phyloP scores from a whole-genome alignment of 2,113 vertebrate species.

The Leucopsar rothschildi region DNA sequence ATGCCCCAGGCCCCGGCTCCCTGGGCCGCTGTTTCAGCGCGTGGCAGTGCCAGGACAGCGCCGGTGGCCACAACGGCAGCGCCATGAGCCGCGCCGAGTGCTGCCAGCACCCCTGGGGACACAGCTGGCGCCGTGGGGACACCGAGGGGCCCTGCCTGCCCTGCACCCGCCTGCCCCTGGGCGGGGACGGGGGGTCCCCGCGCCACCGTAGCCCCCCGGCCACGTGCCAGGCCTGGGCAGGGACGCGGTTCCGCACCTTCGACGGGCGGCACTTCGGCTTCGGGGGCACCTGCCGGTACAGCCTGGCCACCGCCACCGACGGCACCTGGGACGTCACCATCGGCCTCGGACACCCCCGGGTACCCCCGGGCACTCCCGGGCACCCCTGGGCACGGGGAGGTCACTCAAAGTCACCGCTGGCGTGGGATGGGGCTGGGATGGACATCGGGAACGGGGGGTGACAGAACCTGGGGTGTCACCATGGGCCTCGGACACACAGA shows the following conservation, averaged over 20 bases:
- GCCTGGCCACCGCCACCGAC: slow-evolving; percentile 76
- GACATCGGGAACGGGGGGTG: accelerated
- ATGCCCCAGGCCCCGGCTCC: slow-evolving; percentile 18
- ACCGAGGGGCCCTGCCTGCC: slow-evolving; percentile 43
- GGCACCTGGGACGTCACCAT: slow-evolving; percentile 83
- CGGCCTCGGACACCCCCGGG: slow-evolving; percentile 64
- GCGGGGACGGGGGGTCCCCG: not conserved
- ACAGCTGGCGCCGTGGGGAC: slow-evolving; percentile 72
- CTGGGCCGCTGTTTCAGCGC: slow-evolving; percentile 79
- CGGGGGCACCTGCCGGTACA: slow-evolving; percentile 81
- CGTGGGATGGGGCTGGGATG: not conserved
- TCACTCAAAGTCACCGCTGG: accelerated
- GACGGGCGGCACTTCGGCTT: slow-evolving; percentile 86
- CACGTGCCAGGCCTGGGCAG: slow-evolving; percentile 83
- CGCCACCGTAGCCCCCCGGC: slow-evolving; percentile 61
- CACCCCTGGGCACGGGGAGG: accelerated
- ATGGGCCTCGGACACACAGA: not conserved
- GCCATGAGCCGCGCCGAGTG: slow-evolving; percentile 81
- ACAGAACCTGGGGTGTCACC: too few relatives aligned
- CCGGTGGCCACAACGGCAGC: slow-evolving; percentile 68
- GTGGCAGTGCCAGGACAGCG: slow-evolving; percentile 76
- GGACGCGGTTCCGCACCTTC: slow-evolving; percentile 84
- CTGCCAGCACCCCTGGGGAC: slow-evolving; percentile 79
- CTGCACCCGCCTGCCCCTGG: slow-evolving; percentile 72
- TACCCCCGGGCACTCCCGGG: not conserved